A percentile compares a stretch with the other conserved stretches of the same genome.
These are phyloP conservation scores for Drosophila sproati DNA, from an alignment of 1,140 invertebrate genomes.

Conservation along the genomic window DNA sequence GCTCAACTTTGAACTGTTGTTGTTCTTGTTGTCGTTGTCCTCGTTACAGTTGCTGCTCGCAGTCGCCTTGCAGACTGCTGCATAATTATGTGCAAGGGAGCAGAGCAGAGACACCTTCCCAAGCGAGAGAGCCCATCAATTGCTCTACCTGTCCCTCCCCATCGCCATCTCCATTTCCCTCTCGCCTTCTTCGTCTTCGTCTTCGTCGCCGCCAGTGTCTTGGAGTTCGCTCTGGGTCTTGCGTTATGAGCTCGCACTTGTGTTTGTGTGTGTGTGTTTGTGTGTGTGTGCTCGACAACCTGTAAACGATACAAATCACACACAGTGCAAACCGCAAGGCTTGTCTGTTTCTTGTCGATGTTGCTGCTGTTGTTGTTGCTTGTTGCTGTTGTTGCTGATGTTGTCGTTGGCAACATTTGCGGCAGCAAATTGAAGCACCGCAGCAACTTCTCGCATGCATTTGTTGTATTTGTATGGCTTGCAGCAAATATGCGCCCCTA, in stretches of 20 bases:
- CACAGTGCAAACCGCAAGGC: conserved; percentile 53
- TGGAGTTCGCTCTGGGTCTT: not conserved
- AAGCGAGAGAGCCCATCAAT: conserved; percentile 10
- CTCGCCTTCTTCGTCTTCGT: not conserved
- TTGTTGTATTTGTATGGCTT: conserved; percentile 75
- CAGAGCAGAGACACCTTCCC: conserved; percentile 21
- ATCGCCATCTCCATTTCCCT: no score
- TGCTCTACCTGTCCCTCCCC: not conserved
- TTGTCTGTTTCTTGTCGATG: conserved; percentile 5
- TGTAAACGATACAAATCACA: conserved; percentile 75
- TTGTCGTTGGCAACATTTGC: conserved; percentile 65
- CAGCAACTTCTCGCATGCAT: conserved; percentile 53
- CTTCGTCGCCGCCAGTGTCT: conserved; percentile 15
- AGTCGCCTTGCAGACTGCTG: conserved; percentile 1
- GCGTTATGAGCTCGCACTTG: no score
- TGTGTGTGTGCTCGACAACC: conserved; percentile 35
- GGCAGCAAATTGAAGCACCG: conserved; percentile 77
- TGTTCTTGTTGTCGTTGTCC: not conserved
- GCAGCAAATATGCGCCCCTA: conserved; percentile 80
- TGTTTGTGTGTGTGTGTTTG: not conserved
- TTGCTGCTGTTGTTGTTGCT: conserved; percentile 22
- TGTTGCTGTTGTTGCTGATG: conserved; percentile 39
- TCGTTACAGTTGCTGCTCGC: not conserved
- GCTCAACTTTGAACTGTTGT: conserved; percentile 43
- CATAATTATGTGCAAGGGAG: conserved; percentile 10